Percentiles rank a stretch among this genome's conserved stretches.
Conservation (phyloP, 35 echinoderm and acorn worm genomes). For the Apostichopus parvimensis region DNA sequence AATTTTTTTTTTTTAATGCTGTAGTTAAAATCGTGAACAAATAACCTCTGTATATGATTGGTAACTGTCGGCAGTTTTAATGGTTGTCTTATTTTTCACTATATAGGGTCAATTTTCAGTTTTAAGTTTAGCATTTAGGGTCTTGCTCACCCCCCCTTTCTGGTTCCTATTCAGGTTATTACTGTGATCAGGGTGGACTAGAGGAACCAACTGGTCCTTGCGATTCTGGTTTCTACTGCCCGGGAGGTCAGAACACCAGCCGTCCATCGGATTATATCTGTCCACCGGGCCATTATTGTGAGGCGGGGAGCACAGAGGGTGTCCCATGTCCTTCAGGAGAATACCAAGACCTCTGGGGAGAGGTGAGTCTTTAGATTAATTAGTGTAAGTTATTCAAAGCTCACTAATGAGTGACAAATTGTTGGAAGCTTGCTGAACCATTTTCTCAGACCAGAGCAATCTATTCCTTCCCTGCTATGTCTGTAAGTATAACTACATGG, state of each 20-base stretch:
- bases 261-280: constrained; percentile 78
- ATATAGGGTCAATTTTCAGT: too few relatives aligned
- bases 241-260: constrained; percentile 89
- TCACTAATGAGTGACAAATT: too few relatives aligned
- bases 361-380: constrained; percentile 41
- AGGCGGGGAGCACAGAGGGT: constrained; percentile 53
- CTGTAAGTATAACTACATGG: too few relatives aligned
- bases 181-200: constrained; percentile 85
- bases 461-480: too few relatives aligned
- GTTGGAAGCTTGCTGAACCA: too few relatives aligned
- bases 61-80: too few relatives aligned
- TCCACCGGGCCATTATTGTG: constrained; percentile 90
- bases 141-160: not conserved
- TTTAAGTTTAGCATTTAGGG: too few relatives aligned
- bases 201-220: constrained; percentile 77
- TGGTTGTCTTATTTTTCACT: too few relatives aligned
- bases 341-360: constrained; percentile 91
- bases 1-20: too few relatives aligned
- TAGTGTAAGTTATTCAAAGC: not conserved
- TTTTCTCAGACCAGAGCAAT: too few relatives aligned
- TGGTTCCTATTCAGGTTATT: constrained; percentile 58
- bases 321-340: constrained; percentile 65
- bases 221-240: constrained; percentile 89
- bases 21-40: too few relatives aligned
- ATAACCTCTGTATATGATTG: too few relatives aligned